Conservation (phyloP, 2,797 vertebrate species). For the Oreochromis grahami region DNA sequence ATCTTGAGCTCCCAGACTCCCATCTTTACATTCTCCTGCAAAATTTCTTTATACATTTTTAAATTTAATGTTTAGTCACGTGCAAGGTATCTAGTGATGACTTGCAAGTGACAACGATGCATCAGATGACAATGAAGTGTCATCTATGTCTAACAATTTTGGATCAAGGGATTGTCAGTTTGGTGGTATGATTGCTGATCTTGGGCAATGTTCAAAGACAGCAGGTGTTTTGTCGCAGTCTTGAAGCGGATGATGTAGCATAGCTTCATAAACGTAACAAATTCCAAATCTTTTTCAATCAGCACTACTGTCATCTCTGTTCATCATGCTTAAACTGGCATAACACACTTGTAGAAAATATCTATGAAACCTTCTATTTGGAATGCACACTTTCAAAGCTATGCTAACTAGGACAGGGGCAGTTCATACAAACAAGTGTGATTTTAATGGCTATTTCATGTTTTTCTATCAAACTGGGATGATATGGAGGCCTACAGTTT, state of each 20-base stretch:
- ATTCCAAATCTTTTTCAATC: neutral
- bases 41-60: neutral
- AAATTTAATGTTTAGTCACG: neutral
- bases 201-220: neutral
- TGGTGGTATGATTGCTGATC: neutral
- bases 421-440: neutral
- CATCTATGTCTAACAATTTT: neutral
- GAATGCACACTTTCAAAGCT: neutral
- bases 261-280: neutral
- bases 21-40: neutral
- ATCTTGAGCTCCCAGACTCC: neutral
- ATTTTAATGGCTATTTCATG: neutral
- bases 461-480: neutral
- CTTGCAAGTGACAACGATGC: neutral
- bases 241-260: neutral
- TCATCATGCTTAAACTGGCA: neutral
- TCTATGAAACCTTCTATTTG: neutral
- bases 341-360: neutral
- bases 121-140: neutral
- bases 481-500: neutral
- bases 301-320: neutral
- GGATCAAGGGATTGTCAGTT: neutral
- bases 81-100: neutral
- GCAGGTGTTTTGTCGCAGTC: neutral
- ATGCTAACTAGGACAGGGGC: neutral